Conservation (phyloP, 1,140 invertebrate genomes). For the Lasioglossum albipes region DNA sequence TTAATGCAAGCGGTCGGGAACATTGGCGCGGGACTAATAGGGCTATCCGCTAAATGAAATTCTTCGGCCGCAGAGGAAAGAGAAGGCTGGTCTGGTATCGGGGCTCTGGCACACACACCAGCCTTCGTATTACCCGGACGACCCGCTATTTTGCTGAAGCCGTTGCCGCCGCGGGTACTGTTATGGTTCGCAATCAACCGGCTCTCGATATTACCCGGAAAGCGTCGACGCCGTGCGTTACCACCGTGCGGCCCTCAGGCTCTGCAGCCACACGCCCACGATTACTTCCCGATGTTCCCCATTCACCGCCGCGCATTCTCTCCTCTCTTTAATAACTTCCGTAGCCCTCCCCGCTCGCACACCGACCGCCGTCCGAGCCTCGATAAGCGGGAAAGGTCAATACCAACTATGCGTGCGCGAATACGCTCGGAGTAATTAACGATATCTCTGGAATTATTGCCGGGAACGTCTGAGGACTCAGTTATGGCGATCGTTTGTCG, state of each 20-base stretch:
- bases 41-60: constrained; percentile 20
- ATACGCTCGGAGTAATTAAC: background rate
- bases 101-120: no score
- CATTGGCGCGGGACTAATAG: constrained; percentile 16
- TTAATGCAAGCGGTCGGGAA: background rate
- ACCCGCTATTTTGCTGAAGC: constrained; percentile 64
- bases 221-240: constrained; percentile 66
- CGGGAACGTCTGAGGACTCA: no score
- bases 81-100: no score
- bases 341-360: background rate
- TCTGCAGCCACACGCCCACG: constrained; percentile 65
- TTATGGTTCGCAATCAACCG: constrained; percentile 61
- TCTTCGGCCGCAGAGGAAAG: constrained; percentile 50
- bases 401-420: background rate
- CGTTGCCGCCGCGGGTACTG: constrained; percentile 38
- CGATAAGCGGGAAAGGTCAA: constrained; percentile 1
- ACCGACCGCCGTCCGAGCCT: background rate
- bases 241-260: constrained; percentile 44
- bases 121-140: constrained; percentile 58
- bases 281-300: constrained; percentile 57
- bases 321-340: constrained; percentile 22
- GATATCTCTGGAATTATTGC: no score
- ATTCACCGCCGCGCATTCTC: constrained; percentile 9
- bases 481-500: no score
- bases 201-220: constrained; percentile 71